Base-by-base conservation (phyloP, 2,113 vertebrate genomes). In the Dendropsophus ebraccatus region DNA sequence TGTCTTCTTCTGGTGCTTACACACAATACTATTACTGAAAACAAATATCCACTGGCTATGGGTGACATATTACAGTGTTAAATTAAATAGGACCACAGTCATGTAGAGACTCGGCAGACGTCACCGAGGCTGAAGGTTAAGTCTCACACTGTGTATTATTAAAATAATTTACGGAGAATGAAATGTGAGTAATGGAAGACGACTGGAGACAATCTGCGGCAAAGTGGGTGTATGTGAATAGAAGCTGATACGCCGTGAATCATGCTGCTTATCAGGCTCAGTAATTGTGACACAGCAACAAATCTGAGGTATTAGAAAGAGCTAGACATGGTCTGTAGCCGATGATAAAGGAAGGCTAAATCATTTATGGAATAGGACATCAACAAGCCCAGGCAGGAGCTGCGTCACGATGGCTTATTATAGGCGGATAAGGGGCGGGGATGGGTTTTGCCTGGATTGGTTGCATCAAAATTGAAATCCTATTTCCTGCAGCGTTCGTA, bases 241-340 rank as follows among this genome's bases (percentile, higher is more conserved):
- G 47, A 2, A 49, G 45, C 47, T 52, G 30, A 79, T 58, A 56
- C 52, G 7, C 19, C 28, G 32, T 78, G 76, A 79, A 58, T 79
- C 76, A 79, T 16, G 21, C 76, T 37, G 13, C 52, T 58, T 58
- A 52, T 77, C 75, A 58, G 32, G 21, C 52, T 58, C 32, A 12
- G 19, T 13, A 23, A n/a, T n/a, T 58, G 54, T 79, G 76, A 58
- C 72, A 75, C 52, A 79, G 76, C 76, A 79, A 23, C 21, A 78
- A 78, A 41, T 37, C 52, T 25, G 32, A 35, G 1, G 32, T 8
- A 14, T 54, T 35, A 54, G 58, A 37, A 58, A 79, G 41, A 52
- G 50, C 21, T 14, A 79, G 52, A 58, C 30, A 9, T 58, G 54
- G 52, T 58, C 76, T 58, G 76, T 56, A 5, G 16, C 16, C 21